Evolutionary conservation across 2,888 invertebrate species (phyloP).

Genomic region (Napeogenes sylphis): DNA sequence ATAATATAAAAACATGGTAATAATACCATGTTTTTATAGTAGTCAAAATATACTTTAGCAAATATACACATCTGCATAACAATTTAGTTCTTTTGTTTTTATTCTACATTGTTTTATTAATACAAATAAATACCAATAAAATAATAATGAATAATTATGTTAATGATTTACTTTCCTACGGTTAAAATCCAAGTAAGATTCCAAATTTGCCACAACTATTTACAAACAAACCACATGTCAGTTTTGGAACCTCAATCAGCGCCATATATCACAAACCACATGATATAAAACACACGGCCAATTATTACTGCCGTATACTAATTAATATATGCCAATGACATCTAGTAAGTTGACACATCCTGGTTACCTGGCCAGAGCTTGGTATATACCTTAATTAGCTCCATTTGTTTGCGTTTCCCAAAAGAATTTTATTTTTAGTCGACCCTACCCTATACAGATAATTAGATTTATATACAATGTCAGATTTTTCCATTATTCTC

Average conservation of each 20-base stretch:
- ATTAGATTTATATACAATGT: neutral
- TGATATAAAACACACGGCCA: slow-evolving; percentile 16
- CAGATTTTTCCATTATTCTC: neutral
- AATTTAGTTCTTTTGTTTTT: too few relatives aligned
- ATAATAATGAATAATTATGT: too few relatives aligned
- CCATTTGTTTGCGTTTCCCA: slow-evolving; percentile 47
- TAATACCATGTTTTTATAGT: too few relatives aligned
- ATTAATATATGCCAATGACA: slow-evolving; percentile 1
- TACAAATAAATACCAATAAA: too few relatives aligned
- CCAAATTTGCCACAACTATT: neutral
- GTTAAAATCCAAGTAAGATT: too few relatives aligned
- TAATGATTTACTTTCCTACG: too few relatives aligned
- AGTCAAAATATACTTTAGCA: too few relatives aligned
- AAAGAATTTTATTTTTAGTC: slow-evolving; percentile 34
- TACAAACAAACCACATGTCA: neutral
- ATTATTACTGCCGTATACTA: slow-evolving; percentile 19
- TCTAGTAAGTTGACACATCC: slow-evolving; percentile 32
- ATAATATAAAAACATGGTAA: too few relatives aligned
- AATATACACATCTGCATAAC: too few relatives aligned
- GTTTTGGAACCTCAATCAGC: slow-evolving; percentile 5
- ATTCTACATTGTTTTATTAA: too few relatives aligned
- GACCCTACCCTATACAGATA: neutral
- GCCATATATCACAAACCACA: neutral
- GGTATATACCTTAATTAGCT: slow-evolving; percentile 52
- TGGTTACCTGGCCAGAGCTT: slow-evolving; percentile 30